These are phyloP conservation scores for Takifugu rubripes DNA, from an alignment of 2,797 vertebrate species.

Conservation along the genomic window DNA sequence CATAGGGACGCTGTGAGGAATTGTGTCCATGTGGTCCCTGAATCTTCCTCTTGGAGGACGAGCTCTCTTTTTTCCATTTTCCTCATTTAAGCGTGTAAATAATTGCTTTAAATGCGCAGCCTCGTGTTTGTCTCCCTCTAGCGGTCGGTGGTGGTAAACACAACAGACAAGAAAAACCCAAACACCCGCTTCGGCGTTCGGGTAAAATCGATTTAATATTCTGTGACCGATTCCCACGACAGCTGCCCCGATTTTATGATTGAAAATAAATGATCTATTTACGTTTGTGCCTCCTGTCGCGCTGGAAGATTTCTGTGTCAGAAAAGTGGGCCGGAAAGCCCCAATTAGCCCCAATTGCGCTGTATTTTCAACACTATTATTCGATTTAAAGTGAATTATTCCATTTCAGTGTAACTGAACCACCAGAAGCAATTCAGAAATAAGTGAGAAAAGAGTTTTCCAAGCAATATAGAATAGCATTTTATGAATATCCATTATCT, in stretches of 20 bases:
- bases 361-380: background rate
- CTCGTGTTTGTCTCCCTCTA: conserved; percentile 33
- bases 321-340: conserved; percentile 14
- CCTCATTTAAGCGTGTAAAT: too few relatives aligned
- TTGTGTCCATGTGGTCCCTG: too few relatives aligned
- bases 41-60: too few relatives aligned
- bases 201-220: too few relatives aligned
- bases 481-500: too few relatives aligned
- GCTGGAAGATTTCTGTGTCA: conserved; percentile 6
- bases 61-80: too few relatives aligned
- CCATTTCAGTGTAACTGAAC: background rate
- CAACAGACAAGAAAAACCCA: too few relatives aligned
- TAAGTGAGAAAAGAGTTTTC: too few relatives aligned
- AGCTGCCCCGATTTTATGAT: conserved; percentile 27
- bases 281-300: conserved; percentile 14
- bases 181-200: too few relatives aligned
- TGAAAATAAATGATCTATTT: conserved; percentile 52
- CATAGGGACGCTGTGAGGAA: too few relatives aligned
- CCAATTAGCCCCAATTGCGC: background rate
- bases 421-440: background rate
- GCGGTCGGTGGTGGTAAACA: background rate
- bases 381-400: background rate
- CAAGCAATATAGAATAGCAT: too few relatives aligned
- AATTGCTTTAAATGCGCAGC: background rate
- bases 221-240: conserved; percentile 1